Conservation (phyloP, 2,113 vertebrate species). For the Xenotilapia caudafasciata region DNA sequence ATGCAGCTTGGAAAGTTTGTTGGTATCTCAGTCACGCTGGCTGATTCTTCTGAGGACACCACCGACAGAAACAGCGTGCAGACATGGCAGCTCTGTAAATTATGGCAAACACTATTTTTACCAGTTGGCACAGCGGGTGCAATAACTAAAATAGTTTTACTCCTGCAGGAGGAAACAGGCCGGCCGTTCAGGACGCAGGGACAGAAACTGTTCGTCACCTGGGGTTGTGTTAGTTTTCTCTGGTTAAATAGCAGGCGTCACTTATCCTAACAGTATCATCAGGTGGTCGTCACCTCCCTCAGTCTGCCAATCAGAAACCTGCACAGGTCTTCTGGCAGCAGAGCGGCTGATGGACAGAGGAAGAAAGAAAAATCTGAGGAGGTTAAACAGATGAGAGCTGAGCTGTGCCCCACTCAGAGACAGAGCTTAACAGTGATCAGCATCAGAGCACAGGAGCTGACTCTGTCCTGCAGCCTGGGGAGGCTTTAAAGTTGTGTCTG, state of each 20-base stretch:
- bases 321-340: neutral
- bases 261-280: neutral
- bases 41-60: neutral
- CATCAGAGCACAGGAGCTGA: neutral
- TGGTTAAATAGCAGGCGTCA: neutral
- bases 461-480: neutral
- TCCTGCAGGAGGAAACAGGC: neutral
- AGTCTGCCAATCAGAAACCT: neutral
- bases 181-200: neutral
- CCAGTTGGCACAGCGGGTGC: neutral
- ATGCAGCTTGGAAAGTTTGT: neutral
- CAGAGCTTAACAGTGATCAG: neutral
- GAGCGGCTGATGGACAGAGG: neutral
- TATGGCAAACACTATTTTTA: neutral
- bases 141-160: neutral
- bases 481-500: neutral
- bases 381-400: neutral
- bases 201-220: neutral
- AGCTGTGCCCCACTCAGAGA: neutral
- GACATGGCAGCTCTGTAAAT: neutral
- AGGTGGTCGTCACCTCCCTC: neutral
- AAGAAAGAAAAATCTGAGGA: neutral
- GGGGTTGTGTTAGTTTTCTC: neutral
- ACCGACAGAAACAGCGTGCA: neutral
- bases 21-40: neutral